Percentiles rank a stretch among this genome's conserved stretches.
Conservation (phyloP, 1,140 invertebrate species). For the Zophobas morio region DNA sequence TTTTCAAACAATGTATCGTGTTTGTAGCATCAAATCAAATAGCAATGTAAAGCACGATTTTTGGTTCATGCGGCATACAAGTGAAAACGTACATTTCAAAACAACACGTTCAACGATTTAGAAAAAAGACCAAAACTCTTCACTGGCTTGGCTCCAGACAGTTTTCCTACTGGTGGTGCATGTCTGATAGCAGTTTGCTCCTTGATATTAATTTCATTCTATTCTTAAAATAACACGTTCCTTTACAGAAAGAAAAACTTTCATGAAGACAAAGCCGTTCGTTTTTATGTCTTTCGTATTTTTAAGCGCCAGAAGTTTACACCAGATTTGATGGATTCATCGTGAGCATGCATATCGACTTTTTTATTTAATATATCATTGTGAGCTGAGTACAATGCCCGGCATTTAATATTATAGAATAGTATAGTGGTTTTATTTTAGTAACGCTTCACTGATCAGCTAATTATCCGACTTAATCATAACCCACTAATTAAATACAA, state of each 20-base stretch:
- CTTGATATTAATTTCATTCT: slow-evolving; percentile 37
- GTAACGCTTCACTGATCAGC: slow-evolving; percentile 2
- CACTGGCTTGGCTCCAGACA: slow-evolving; percentile 35
- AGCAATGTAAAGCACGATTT: slow-evolving; percentile 13
- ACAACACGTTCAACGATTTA: slow-evolving; percentile 35
- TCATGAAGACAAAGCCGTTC: slow-evolving; percentile 3
- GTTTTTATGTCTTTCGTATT: slow-evolving; percentile 4
- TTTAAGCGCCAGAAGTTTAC: slow-evolving; percentile 1
- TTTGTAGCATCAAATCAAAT: slow-evolving; percentile 9
- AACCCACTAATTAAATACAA: slow-evolving; percentile 38
- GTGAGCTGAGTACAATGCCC: no score
- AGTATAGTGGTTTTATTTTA: slow-evolving; percentile 3
- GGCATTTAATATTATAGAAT: background rate
- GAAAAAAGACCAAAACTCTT: slow-evolving; percentile 25
- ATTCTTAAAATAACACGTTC: slow-evolving; percentile 28
- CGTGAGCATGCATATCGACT: no score
- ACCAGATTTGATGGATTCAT: background rate
- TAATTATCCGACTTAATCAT: slow-evolving; percentile 35
- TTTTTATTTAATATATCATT: no score
- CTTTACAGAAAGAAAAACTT: background rate
- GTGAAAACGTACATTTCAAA: slow-evolving; percentile 36
- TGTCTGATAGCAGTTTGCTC: slow-evolving; percentile 35
- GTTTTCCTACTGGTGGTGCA: slow-evolving; percentile 27
- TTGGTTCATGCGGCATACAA: slow-evolving; percentile 14
- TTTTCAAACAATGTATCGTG: slow-evolving; percentile 7